A percentile compares a stretch with the other conserved stretches of the same genome.
phyloP scores from a whole-genome alignment of 2,797 vertebrate genomes.

The Denticeps clupeoides region DNA sequence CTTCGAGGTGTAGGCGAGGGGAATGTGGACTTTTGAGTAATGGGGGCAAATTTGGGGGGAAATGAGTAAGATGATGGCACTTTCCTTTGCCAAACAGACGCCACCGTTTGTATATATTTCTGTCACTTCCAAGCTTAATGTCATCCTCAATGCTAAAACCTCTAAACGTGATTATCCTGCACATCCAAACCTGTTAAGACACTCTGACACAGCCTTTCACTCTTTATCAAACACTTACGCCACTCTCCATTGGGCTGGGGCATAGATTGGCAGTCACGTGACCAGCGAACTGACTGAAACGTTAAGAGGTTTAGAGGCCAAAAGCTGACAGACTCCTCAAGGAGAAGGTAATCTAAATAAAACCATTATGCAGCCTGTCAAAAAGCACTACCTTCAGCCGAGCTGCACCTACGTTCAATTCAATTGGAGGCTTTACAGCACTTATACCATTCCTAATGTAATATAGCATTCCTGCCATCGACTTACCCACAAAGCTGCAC shows the following conservation, averaged over 20 bases:
- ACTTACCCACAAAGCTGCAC: not conserved
- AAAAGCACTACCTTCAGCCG: constrained; percentile 8
- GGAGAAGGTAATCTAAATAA: constrained; percentile 5
- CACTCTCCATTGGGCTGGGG: not conserved
- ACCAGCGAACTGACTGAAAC: constrained; percentile 3
- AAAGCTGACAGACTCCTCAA: constrained; percentile 13
- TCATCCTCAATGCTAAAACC: constrained; percentile 24
- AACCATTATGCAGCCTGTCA: constrained; percentile 10
- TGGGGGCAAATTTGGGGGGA: constrained; percentile 1
- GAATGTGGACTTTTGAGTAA: not conserved
- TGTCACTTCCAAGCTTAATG: constrained; percentile 21
- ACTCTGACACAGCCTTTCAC: constrained; percentile 21
- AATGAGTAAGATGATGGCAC: constrained; percentile 3
- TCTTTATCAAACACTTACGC: constrained; percentile 7
- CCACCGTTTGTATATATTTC: constrained; percentile 19
- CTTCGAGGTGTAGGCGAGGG: constrained; percentile 15
- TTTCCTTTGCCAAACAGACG: not conserved
- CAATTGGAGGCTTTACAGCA: constrained; percentile 9
- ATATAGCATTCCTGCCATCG: not conserved
- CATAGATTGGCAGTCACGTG: constrained; percentile 1
- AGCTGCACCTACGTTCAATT: constrained; percentile 2
- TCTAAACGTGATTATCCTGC: constrained; percentile 21
- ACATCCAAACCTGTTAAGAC: constrained; percentile 20
- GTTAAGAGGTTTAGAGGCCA: not conserved
- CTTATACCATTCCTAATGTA: constrained; percentile 5